Evolutionary conservation across 1,140 invertebrate species (phyloP), one percentile per base, ranked within the genome.

Genomic region (Saxidomus purpurata): DNA sequence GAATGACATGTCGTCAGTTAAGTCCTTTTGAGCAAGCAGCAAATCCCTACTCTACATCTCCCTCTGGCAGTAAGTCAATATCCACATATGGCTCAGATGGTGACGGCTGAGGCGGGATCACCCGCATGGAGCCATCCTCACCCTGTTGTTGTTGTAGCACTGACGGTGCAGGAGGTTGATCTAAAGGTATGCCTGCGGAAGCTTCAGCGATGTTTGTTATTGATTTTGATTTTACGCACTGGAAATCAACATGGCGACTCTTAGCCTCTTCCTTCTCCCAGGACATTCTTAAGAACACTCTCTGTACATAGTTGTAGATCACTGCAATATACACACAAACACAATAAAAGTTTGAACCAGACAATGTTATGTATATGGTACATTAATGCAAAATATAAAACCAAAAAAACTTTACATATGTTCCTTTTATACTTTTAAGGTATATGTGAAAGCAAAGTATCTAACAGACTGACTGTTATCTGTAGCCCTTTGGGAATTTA

Each of bases 221-320:
- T 31, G 95, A 96, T 87, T 96, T 96, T 71, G 94, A 95, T 74
- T 95, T 96, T 15, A 96, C 95, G 91, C 96, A 96, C 96, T 97
- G 97, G 95, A 99, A 99, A 96, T 99, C 99, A 0, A 99, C 99
- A 96, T 99, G 99, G 9, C 99, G 97, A 95, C 98, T 99, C 94
- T 99, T 99, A 0, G 99, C 99, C 95, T 99, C 99, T 94, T 99
- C 99, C 93, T 99, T 99, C 95, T 99, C 99, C 99, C 99, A 99
- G 0, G 99, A 99, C 98, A 99, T 99, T 93, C 99, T 98, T 67
- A 99, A 98, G 95, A 99, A 99, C 0, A 99, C 99, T n/a, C 99
- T 96, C 95, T 99, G 99, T 0, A 99, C 99, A 95, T 99, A 99
- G 96, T 99, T 99, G 96, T 99, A 99, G 90, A 99, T 99, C 0